These are phyloP conservation scores for Zaprionus taronus DNA, from an alignment of 1,140 invertebrate genomes.

Conservation along the genomic window DNA sequence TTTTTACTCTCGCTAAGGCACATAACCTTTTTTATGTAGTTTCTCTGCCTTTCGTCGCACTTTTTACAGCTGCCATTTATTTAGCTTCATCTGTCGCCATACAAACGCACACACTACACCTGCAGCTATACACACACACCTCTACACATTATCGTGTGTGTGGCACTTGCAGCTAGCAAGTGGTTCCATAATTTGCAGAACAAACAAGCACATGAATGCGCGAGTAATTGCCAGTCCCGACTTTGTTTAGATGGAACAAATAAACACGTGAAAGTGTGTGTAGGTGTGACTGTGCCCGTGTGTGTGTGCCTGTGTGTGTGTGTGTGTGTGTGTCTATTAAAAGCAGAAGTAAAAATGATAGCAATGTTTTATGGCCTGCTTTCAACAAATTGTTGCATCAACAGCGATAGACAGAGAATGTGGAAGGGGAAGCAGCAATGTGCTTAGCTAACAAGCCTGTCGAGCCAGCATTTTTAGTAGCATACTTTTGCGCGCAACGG, in stretches of 20 bases:
- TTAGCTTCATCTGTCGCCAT: constrained; percentile 54
- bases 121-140: constrained; percentile 28
- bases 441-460: not conserved
- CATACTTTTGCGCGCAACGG: not conserved
- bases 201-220: constrained; percentile 54
- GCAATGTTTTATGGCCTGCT: constrained; percentile 2
- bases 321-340: not conserved
- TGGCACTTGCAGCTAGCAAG: constrained; percentile 30
- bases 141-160: not conserved
- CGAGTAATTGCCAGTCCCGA: constrained; percentile 57
- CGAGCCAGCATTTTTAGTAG: not conserved
- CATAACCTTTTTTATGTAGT: constrained; percentile 53
- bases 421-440: not conserved
- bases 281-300: not conserved
- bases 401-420: not conserved
- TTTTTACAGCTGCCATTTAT: constrained; percentile 63
- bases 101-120: constrained; percentile 38
- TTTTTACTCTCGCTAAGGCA: constrained; percentile 22
- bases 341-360: constrained; percentile 4
- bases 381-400: constrained; percentile 15
- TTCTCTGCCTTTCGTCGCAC: constrained; percentile 40
- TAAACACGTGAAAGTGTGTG: not conserved
- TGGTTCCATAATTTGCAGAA: constrained; percentile 57
- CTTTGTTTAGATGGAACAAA: constrained; percentile 16
- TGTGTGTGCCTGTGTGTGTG: not conserved